A percentile compares a stretch with the other conserved stretches of the same genome.
phyloP scores from a whole-genome alignment of 2,113 vertebrate species.

The Abramis brama region DNA sequence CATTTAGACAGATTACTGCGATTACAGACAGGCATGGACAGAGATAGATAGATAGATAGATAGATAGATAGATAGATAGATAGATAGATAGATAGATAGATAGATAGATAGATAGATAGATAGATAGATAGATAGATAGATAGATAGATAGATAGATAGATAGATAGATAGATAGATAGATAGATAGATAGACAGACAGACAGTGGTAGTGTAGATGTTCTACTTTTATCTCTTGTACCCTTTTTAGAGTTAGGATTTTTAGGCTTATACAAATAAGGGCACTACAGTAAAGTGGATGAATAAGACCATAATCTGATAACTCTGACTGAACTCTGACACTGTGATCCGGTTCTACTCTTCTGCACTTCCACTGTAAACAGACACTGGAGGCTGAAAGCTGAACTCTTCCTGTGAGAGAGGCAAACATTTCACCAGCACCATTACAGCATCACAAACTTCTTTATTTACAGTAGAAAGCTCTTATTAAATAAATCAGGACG shows the following conservation, averaged over 20 bases:
- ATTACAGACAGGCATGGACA: too few relatives aligned
- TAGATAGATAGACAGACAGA: neutral
- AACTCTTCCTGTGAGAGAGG: slow-evolving; percentile 38
- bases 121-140: neutral
- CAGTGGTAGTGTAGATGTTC: neutral
- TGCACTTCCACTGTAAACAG: slow-evolving; percentile 28
- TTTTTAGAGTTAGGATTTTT: neutral
- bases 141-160: neutral
- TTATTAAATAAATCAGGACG: neutral
- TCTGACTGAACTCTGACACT: slow-evolving; percentile 26
- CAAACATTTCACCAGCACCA: slow-evolving; percentile 57
- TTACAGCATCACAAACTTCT: slow-evolving; percentile 48
- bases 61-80: too few relatives aligned
- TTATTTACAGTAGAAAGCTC: neutral
- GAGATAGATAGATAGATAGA: neutral
- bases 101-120: neutral
- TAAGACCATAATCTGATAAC: slow-evolving; percentile 22
- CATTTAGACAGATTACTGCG: too few relatives aligned
- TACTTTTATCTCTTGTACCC: neutral
- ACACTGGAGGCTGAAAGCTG: slow-evolving; percentile 28
- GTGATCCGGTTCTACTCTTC: neutral
- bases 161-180: neutral
- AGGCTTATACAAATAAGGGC: neutral
- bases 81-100: too few relatives aligned
- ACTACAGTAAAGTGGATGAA: neutral